Base-by-base conservation (phyloP, 2,113 vertebrate genomes). In the Rutilus rutilus region DNA sequence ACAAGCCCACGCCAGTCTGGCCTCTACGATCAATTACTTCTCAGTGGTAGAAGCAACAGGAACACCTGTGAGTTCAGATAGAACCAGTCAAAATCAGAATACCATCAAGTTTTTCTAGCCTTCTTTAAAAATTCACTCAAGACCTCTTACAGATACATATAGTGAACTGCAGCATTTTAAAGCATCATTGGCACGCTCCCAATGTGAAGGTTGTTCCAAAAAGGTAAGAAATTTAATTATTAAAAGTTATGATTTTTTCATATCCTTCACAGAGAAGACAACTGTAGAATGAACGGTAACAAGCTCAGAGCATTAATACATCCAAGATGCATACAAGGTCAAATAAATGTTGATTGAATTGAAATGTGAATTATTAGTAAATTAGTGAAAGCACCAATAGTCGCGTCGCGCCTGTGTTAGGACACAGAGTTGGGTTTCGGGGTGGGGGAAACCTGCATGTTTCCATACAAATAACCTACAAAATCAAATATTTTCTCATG, bases 21-120 rank as follows among this genome's bases (percentile, higher is more conserved):
- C 42, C 42, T 47, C 12, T n/a, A 25, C n/a, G 42, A 75, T 75
- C 73, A 75, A 75, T 75, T 75, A 45, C 39, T 45, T 73, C 69
- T 73, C 39, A 17, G n/a, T 4, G n/a, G 73, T 75, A 25, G 71
- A 74, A 45, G 3, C 73, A 47, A 47, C 73, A 50, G 39, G 71
- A 75, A 47, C 6, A 25, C 36, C 36, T 12, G 11, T 64, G 25
- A 15, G 25, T 64, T 27, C 25, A 30, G 12, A 15, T 6, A 30
- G 62, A 27, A 30, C 62, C 25, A 57, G 52, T 6, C 52, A 64
- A 10, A 23, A 39, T 71, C 67, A 71, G 19, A 71, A 36, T 39
- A 71, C 19, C 17, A 23, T 71, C 11, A 74, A 47, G 71, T 4
- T 47, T 47, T 1, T 45, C 23, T 47, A 6, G 71, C n/a, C 42